These are phyloP conservation scores for Leucozona laternaria DNA, from an alignment of 2,888 invertebrate genomes.

Conservation along the genomic window DNA sequence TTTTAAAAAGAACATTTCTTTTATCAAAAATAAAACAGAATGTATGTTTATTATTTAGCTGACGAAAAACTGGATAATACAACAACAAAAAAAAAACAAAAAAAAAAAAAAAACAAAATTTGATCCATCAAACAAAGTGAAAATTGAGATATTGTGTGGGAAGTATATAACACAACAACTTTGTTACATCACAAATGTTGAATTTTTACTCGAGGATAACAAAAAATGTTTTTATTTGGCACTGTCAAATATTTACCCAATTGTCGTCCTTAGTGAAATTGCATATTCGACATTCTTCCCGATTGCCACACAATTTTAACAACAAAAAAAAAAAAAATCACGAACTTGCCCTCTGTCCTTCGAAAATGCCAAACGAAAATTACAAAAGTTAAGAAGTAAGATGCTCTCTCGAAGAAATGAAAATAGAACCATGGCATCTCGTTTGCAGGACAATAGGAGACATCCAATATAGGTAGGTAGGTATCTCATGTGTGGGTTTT, in stretches of 20 bases:
- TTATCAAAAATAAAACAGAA: constrained; percentile 1
- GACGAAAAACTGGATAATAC: neutral
- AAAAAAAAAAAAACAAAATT: constrained; percentile 12
- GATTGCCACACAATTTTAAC: constrained; percentile 37
- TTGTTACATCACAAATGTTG: constrained; percentile 7
- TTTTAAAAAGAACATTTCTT: neutral
- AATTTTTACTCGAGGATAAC: neutral
- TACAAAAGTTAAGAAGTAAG: constrained; percentile 52
- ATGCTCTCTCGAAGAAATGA: constrained; percentile 23
- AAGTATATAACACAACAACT: neutral
- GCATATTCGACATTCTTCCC: constrained; percentile 61
- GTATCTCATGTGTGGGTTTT: neutral
- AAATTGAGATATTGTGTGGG: constrained; percentile 33
- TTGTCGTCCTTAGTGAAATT: constrained; percentile 64
- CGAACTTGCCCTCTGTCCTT: constrained; percentile 64
- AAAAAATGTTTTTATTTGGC: constrained; percentile 56
- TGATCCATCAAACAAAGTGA: constrained; percentile 21
- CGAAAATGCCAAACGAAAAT: constrained; percentile 50
- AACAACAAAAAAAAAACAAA: neutral
- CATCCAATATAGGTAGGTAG: constrained; percentile 10
- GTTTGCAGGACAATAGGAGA: constrained; percentile 42
- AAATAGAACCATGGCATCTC: constrained; percentile 30
- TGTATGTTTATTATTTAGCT: neutral
- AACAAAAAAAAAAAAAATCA: constrained; percentile 40
- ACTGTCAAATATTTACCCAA: constrained; percentile 72